phyloP scores from a whole-genome alignment of 2,888 invertebrate genomes.

The Ashinkailepas kermadecensis region DNA sequence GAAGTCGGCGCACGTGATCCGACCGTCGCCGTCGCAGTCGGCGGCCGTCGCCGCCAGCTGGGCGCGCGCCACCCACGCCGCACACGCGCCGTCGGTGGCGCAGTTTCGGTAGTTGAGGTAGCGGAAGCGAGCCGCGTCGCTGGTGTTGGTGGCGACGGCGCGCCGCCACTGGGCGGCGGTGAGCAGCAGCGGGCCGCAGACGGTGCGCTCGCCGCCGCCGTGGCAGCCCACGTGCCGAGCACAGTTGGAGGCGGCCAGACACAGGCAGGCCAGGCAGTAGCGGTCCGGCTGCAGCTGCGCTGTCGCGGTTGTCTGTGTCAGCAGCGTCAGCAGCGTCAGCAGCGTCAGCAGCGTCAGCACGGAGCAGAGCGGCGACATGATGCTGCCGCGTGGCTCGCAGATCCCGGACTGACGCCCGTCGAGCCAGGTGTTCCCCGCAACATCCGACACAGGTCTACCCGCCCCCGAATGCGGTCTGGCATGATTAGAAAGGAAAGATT shows the following conservation, averaged over 20 bases:
- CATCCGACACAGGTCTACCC: too few relatives aligned
- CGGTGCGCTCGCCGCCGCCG: background rate
- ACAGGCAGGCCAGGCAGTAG: slow-evolving; percentile 9
- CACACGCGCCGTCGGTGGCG: background rate
- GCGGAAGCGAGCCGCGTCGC: background rate
- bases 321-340: too few relatives aligned
- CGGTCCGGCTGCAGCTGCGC: background rate
- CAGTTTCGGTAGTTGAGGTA: background rate
- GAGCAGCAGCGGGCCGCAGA: slow-evolving; percentile 1
- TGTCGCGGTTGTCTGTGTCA: background rate
- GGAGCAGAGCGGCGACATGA: background rate
- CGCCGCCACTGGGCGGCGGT: background rate
- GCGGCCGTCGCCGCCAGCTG: background rate
- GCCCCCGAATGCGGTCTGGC: too few relatives aligned
- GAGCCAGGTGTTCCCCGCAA: too few relatives aligned
- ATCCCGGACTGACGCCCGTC: background rate
- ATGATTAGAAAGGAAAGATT: too few relatives aligned
- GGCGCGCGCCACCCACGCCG: background rate
- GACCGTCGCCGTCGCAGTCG: background rate
- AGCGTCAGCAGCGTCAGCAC: background rate
- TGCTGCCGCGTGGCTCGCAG: background rate
- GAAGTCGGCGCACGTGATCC: background rate
- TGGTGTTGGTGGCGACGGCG: background rate
- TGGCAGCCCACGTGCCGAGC: background rate
- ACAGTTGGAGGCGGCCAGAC: background rate